These are phyloP conservation scores for Bursaphelenchus mucronatus DNA, from an alignment of 1,140 invertebrate species.

Conservation along the genomic window DNA sequence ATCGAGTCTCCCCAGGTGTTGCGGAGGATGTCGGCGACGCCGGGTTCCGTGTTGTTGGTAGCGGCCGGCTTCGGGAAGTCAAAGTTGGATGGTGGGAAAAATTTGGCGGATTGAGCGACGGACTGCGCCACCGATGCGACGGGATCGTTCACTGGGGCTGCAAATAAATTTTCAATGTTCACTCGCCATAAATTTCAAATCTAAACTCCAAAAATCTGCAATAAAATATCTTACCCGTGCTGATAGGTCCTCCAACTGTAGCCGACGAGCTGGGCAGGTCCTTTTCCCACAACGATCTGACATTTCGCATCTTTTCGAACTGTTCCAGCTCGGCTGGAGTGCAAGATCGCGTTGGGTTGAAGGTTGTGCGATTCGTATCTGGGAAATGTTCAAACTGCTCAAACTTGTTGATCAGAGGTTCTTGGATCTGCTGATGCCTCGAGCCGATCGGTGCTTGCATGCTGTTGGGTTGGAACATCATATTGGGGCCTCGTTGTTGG, in stretches of 20 bases:
- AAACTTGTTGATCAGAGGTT: not conserved
- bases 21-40: not conserved
- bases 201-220: not conserved
- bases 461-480: not conserved
- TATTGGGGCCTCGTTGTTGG: not conserved
- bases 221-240: conserved; percentile 2
- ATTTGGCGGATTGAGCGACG: not conserved
- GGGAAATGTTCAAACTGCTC: not conserved
- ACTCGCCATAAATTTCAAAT: not conserved
- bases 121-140: not conserved
- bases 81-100: not conserved
- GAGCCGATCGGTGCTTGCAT: conserved; percentile 15
- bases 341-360: not conserved
- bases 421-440: conserved; percentile 3
- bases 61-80: too few relatives aligned
- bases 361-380: not conserved
- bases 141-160: conserved; percentile 1
- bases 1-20: not conserved
- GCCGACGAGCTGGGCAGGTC: not conserved
- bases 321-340: not conserved
- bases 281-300: conserved; percentile 16
- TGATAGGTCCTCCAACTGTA: too few relatives aligned
- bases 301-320: not conserved
- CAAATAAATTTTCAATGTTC: not conserved
- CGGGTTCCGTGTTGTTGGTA: too few relatives aligned